Evolutionary conservation across 2,888 invertebrate species (phyloP), one percentile per base, ranked within the genome.

Genomic region (Ptychoptera contaminata): DNA sequence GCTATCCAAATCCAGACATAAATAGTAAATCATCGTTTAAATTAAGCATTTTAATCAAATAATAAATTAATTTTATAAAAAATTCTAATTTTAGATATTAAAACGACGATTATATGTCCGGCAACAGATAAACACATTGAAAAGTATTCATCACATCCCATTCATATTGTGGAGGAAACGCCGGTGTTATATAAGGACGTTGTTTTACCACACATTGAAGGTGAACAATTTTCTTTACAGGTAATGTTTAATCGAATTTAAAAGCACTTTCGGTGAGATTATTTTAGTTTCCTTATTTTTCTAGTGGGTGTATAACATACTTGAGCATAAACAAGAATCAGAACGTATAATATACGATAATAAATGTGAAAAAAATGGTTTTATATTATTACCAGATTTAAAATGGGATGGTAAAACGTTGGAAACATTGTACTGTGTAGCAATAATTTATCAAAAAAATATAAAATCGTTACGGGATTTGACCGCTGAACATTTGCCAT

Each of bases 271-370:
- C 14, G 15, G 2, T 37, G 2, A 35, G 15, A 43, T 32, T 38
- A 44, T 40, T 39, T 11, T 41, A 35, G 16, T 40, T 29, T 2
- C 5, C 32, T 46, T 5, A 23, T 39, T 46, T 43, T 16, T 31
- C 15, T 67, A 94, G 88, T 98, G 98, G 98, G 85, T 97, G 0
- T 85, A 88, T 63, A 99, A 99, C 62, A 91, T 98, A 49, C 63
- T 98, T 43, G 85, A 91, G 45, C 90, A 91, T 56, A 88, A 85
- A 61, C 78, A 82, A 40, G 98, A 98, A 69, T 69, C 72, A 2
- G 94, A 97, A 16, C 75, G 90, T 50, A 80, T 98, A 40, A 71
- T 93, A 7, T 83, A 77, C 60, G 85, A 88, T 61, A 86, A 91
- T 62, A 55, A 72, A 6, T 70, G 73, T 53, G 76, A 82, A 2